Evolutionary conservation across 1,140 invertebrate species (phyloP).

Genomic region (Dinoponera quadriceps): DNA sequence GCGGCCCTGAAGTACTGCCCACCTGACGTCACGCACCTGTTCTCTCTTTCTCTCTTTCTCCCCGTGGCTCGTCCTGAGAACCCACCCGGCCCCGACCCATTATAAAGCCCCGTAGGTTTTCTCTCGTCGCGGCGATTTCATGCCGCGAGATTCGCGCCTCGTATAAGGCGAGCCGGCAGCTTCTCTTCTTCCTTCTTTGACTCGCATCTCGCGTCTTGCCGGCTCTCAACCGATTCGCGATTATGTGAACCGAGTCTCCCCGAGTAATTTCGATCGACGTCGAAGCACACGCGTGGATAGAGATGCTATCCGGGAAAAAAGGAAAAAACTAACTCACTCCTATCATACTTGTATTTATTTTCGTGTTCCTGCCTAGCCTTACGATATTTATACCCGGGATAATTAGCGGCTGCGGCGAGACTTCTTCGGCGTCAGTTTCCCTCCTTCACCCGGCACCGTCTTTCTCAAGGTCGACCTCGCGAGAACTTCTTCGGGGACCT

Average conservation of each 20-base stretch:
- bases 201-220: background rate
- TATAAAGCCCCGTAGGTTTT: slow-evolving; percentile 70
- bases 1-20: slow-evolving; percentile 83
- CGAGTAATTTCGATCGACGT: slow-evolving; percentile 14
- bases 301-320: background rate
- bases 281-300: background rate
- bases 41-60: slow-evolving; percentile 77
- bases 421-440: too few relatives aligned
- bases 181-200: slow-evolving; percentile 56
- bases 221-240: slow-evolving; percentile 5
- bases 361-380: background rate
- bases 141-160: slow-evolving; percentile 77
- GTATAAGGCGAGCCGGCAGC: slow-evolving; percentile 64
- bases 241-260: background rate
- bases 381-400: background rate
- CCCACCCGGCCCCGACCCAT: slow-evolving; percentile 71
- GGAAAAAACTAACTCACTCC: background rate
- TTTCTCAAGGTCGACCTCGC: slow-evolving; percentile 5
- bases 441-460: too few relatives aligned
- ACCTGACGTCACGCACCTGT: slow-evolving; percentile 86
- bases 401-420: too few relatives aligned
- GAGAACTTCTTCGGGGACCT: background rate
- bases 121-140: slow-evolving; percentile 74
- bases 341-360: background rate
- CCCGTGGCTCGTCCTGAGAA: slow-evolving; percentile 63